phyloP scores from a whole-genome alignment of 2,797 vertebrate genomes.

The Melanotaenia maccullochi region DNA sequence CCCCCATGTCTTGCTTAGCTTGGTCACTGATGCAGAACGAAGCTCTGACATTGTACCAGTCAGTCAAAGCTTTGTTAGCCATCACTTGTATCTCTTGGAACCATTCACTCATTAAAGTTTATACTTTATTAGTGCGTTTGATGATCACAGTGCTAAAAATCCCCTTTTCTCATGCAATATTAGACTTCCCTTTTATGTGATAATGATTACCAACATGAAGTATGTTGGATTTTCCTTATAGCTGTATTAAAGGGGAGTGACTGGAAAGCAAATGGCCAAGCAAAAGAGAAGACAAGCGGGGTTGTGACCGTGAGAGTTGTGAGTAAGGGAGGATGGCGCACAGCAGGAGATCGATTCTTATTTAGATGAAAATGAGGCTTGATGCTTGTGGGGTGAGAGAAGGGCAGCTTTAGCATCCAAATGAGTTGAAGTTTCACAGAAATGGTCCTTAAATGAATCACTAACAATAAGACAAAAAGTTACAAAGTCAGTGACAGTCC shows the following conservation, averaged over 20 bases:
- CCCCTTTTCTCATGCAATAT: not conserved
- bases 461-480: constrained; percentile 65
- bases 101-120: constrained; percentile 61
- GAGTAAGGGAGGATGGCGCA: constrained; percentile 81
- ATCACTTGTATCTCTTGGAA: constrained; percentile 63
- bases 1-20: constrained; percentile 80
- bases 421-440: constrained; percentile 77
- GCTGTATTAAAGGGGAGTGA: constrained; percentile 60
- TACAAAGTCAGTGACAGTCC: constrained; percentile 52
- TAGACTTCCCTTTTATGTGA: constrained; percentile 21
- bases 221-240: constrained; percentile 41
- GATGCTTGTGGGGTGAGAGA: constrained; percentile 82
- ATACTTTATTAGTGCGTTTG: constrained; percentile 36
- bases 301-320: constrained; percentile 82
- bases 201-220: constrained; percentile 35
- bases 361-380: constrained; percentile 91
- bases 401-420: constrained; percentile 83
- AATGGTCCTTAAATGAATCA: constrained; percentile 66
- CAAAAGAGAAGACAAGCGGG: constrained; percentile 75
- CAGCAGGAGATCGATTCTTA: constrained; percentile 88
- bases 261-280: constrained; percentile 64
- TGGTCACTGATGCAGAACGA: constrained; percentile 84
- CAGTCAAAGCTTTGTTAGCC: constrained; percentile 78
- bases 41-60: constrained; percentile 86
- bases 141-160: constrained; percentile 28